These are phyloP conservation scores for Emydoidea blandingii DNA, from an alignment of 2,797 vertebrate genomes.

Conservation along the genomic window DNA sequence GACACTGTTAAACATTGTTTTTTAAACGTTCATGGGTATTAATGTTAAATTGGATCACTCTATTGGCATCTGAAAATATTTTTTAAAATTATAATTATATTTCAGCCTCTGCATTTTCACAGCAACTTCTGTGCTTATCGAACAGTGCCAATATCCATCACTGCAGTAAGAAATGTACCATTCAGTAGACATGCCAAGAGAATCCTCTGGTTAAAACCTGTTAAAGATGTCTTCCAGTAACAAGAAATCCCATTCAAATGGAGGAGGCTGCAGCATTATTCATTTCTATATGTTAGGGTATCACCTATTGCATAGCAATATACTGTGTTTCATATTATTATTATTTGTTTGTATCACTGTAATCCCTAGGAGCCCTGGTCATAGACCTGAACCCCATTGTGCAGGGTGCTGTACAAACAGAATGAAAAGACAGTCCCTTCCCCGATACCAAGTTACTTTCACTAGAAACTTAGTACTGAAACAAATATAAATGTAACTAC, in stretches of 20 bases:
- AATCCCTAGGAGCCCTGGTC: not conserved
- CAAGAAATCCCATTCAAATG: not conserved
- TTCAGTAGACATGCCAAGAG: not conserved
- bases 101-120: not conserved
- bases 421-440: not conserved
- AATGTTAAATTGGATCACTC: not conserved
- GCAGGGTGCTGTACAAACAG: not conserved
- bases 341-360: not conserved
- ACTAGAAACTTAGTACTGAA: not conserved
- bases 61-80: conserved; percentile 5
- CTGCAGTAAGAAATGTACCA: not conserved
- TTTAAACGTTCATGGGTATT: not conserved
- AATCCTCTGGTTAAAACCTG: not conserved
- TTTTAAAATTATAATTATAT: not conserved
- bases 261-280: not conserved
- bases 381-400: not conserved
- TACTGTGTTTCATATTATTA: not conserved
- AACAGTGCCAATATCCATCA: accelerated
- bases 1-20: not conserved
- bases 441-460: not conserved
- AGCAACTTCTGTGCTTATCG: not conserved
- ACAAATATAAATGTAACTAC: not conserved
- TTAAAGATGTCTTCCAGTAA: not conserved
- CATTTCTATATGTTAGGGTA: not conserved
- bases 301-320: not conserved